Percentiles rank a stretch among this genome's conserved stretches.
phyloP scores from a whole-genome alignment of 2,113 vertebrate species.

The Perccottus glenii region DNA sequence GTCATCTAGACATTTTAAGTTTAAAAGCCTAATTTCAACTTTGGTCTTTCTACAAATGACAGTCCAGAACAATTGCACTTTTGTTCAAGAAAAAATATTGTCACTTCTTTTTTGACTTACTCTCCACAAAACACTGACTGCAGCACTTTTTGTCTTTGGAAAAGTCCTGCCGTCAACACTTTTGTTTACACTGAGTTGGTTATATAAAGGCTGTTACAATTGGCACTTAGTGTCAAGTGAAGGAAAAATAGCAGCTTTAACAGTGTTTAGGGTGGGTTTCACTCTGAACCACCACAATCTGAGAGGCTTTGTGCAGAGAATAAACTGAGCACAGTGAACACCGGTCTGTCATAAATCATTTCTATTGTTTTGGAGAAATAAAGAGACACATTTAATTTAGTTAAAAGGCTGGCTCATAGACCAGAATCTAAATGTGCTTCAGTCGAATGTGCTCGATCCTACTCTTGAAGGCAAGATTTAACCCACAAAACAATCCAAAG shows the following conservation, averaged over 20 bases:
- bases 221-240: background rate
- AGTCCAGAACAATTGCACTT: too few species aligned
- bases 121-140: background rate
- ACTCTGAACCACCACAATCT: background rate
- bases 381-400: too few species aligned
- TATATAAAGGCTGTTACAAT: background rate
- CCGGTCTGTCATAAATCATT: constrained; percentile 4
- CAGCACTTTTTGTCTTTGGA: background rate
- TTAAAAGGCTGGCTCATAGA: too few species aligned
- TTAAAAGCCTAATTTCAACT: too few species aligned
- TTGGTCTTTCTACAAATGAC: too few species aligned
- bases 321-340: background rate
- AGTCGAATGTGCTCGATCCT: too few species aligned
- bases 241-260: background rate
- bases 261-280: background rate
- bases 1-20: too few species aligned
- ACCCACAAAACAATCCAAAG: too few species aligned
- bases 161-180: background rate
- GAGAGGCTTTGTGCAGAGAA: background rate
- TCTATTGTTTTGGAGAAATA: constrained; percentile 1
- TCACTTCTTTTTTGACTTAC: too few species aligned
- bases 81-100: too few species aligned
- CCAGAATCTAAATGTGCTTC: too few species aligned
- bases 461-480: too few species aligned
- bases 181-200: background rate